phyloP scores from a whole-genome alignment of 2,797 vertebrate genomes.

The Vipera ursinii region DNA sequence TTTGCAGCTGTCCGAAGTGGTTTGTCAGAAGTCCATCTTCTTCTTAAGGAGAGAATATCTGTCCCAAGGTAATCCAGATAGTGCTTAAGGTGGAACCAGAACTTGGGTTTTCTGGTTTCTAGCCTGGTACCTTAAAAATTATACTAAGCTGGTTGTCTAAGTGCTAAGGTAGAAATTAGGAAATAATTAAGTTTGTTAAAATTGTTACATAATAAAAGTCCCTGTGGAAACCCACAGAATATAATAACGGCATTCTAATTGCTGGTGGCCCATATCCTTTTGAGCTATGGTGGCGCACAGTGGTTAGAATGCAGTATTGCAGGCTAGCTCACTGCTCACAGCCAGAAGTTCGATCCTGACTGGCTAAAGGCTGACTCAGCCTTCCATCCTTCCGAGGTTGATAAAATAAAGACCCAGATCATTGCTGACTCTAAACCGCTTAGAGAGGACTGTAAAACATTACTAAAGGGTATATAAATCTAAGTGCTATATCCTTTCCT shows the following conservation, averaged over 20 bases:
- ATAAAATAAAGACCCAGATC: too few species aligned
- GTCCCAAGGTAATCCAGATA: not conserved
- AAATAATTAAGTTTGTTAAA: not conserved
- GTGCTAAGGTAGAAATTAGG: not conserved
- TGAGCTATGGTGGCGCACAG: not conserved
- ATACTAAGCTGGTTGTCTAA: not conserved
- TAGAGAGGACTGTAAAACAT: too few species aligned
- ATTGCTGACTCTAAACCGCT: too few species aligned
- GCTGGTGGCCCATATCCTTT: not conserved
- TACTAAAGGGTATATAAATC: too few species aligned
- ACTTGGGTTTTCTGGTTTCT: not conserved
- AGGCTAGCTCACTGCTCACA: not conserved
- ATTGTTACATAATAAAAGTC: not conserved
- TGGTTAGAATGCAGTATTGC: not conserved
- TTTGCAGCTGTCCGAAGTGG: not conserved
- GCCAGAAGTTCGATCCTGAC: not conserved
- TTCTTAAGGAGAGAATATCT: not conserved
- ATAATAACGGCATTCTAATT: not conserved
- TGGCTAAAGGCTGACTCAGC: too few species aligned
- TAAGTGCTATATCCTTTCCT: not conserved
- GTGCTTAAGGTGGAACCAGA: not conserved
- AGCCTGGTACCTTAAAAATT: not conserved
- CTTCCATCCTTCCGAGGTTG: too few species aligned
- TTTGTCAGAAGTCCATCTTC: not conserved
- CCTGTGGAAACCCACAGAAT: not conserved